These are phyloP conservation scores for Liopterus haemorrhoidalis DNA, from an alignment of 2,888 invertebrate genomes.

Conservation along the genomic window DNA sequence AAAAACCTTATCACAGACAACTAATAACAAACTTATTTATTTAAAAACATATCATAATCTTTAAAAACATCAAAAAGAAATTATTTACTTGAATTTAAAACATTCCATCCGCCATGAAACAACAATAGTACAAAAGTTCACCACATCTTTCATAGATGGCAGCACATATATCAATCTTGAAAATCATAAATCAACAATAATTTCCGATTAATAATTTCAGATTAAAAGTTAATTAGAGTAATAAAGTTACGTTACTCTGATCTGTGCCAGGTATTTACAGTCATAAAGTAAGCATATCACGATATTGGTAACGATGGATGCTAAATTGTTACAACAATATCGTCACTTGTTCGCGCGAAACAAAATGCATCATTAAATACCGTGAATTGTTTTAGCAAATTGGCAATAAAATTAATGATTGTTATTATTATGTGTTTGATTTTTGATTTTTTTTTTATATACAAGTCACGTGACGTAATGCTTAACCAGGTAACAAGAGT, in stretches of 20 bases:
- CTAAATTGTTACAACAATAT: too few relatives aligned
- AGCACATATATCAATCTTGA: not conserved
- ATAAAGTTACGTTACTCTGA: conserved; percentile 17
- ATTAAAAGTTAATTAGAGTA: conserved; percentile 19
- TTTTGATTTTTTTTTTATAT: not conserved
- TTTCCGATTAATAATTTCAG: conserved; percentile 18
- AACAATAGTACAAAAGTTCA: too few relatives aligned
- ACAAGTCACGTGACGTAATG: too few relatives aligned
- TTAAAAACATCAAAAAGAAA: too few relatives aligned
- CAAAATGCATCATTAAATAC: not conserved
- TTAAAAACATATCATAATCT: too few relatives aligned
- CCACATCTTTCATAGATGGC: not conserved
- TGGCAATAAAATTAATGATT: not conserved
- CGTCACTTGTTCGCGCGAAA: too few relatives aligned
- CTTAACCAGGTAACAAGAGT: too few relatives aligned
- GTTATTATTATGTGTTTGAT: not conserved
- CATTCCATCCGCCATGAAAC: too few relatives aligned
- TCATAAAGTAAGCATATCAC: conserved; percentile 2
- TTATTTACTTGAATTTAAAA: too few relatives aligned
- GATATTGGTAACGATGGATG: too few relatives aligned
- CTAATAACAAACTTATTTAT: too few relatives aligned
- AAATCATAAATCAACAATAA: conserved; percentile 8
- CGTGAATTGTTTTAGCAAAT: not conserved
- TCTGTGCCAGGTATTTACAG: conserved; percentile 14
- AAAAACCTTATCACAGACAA: too few relatives aligned